Evolutionary conservation across 2,797 vertebrate species (phyloP).

Genomic region (Morelia viridis): DNA sequence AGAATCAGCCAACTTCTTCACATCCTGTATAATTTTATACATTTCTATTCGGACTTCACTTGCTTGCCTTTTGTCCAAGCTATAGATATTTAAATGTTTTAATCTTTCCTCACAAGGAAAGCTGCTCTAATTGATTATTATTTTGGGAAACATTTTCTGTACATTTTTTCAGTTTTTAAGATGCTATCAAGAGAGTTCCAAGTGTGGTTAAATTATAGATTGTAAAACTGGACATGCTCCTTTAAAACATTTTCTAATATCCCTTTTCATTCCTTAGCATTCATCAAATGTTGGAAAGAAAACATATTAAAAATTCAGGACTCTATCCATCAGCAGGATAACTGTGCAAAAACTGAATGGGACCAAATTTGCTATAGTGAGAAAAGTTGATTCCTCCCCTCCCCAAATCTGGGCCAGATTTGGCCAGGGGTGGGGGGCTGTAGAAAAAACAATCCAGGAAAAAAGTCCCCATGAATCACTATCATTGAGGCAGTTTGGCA

Average conservation of each 20-base stretch:
- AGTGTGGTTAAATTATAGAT: background rate
- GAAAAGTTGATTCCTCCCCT: background rate
- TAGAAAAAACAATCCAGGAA: background rate
- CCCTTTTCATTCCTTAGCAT: background rate
- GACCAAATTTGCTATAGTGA: too few species aligned
- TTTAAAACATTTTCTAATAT: background rate
- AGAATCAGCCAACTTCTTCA: background rate
- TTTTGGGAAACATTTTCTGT: background rate
- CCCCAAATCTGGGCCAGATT: background rate
- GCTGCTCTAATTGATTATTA: background rate
- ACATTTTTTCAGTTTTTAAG: background rate
- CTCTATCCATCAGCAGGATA: too few species aligned
- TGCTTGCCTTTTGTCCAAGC: background rate
- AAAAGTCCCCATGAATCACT: background rate
- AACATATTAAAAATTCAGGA: too few species aligned
- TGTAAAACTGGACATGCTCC: background rate
- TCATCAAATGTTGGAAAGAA: background rate
- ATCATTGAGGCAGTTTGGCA: background rate
- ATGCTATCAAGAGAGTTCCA: background rate
- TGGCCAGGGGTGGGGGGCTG: background rate
- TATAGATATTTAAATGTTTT: background rate
- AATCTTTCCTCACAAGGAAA: background rate
- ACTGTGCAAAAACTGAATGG: too few species aligned
- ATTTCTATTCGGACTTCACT: background rate
- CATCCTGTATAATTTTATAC: background rate